Evolutionary conservation across 2,888 invertebrate genomes (phyloP).

Genomic region (Xylota sylvarum): DNA sequence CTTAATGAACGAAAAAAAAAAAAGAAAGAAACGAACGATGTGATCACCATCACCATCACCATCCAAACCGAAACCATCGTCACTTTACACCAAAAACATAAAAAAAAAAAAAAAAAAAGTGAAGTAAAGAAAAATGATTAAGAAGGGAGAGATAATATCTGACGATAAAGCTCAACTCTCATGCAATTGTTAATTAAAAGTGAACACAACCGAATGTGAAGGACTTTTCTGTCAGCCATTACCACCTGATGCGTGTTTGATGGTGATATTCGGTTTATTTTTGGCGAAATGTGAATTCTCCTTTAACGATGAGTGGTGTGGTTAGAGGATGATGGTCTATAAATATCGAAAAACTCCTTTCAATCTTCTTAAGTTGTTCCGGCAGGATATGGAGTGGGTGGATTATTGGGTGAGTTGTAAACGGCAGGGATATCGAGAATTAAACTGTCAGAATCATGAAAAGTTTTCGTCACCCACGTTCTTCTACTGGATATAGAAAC

Average conservation of each 20-base stretch:
- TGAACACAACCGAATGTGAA: conserved; percentile 35
- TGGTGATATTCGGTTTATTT: conserved; percentile 28
- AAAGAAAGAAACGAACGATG: conserved; percentile 9
- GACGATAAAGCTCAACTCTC: conserved; percentile 43
- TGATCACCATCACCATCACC: conserved; percentile 37
- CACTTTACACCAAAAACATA: conserved; percentile 22
- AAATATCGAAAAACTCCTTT: conserved; percentile 10
- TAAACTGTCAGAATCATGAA: neutral
- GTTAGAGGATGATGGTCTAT: neutral
- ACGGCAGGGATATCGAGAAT: neutral
- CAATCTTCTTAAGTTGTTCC: neutral
- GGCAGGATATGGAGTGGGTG: neutral
- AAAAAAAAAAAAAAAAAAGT: neutral
- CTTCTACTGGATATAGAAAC: too few species aligned
- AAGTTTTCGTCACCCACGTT: neutral
- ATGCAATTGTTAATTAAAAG: conserved; percentile 63
- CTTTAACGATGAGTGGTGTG: neutral
- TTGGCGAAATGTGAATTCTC: conserved; percentile 1
- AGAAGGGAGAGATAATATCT: conserved; percentile 31
- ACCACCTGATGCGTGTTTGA: conserved; percentile 36
- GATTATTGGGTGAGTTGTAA: neutral
- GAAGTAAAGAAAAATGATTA: neutral
- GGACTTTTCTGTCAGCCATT: conserved; percentile 21
- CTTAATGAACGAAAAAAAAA: conserved; percentile 46
- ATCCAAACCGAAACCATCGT: conserved; percentile 5